Evolutionary conservation across 2,113 vertebrate species (phyloP).

Genomic region (Dissostichus mawsoni): DNA sequence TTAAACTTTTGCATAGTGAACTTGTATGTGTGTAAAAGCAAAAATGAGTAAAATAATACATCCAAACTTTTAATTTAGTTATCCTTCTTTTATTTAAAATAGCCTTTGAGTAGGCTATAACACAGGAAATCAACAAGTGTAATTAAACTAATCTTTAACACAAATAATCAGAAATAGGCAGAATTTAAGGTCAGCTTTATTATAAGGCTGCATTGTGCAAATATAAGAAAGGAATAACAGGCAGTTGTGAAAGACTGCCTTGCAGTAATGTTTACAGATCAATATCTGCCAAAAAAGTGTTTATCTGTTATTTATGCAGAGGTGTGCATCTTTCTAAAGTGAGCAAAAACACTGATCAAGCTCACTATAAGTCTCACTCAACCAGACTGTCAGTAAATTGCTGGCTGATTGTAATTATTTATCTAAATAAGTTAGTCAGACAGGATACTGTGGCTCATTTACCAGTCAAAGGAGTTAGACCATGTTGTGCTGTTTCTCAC

Average conservation of each 20-base stretch:
- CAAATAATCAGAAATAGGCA: neutral
- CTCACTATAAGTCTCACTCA: neutral
- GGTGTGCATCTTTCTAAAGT: neutral
- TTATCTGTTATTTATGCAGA: neutral
- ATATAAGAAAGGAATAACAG: too few species aligned
- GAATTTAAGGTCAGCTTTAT: neutral
- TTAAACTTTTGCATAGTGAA: neutral
- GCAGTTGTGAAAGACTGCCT: neutral
- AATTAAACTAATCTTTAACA: neutral
- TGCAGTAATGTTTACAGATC: neutral
- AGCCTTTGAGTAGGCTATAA: neutral
- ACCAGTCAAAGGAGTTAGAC: slow-evolving; percentile 16
- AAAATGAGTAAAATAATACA: neutral
- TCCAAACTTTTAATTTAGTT: neutral
- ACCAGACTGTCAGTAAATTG: slow-evolving; percentile 1
- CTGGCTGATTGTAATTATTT: slow-evolving; percentile 15
- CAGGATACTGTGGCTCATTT: slow-evolving; percentile 18
- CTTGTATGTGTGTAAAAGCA: neutral
- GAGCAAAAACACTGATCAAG: neutral
- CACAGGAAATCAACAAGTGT: slow-evolving; percentile 5
- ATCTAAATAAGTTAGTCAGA: slow-evolving; percentile 10
- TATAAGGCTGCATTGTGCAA: neutral
- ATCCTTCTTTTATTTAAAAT: accelerated
- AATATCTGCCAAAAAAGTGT: neutral
- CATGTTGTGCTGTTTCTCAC: slow-evolving; percentile 8